phyloP scores from a whole-genome alignment of 1,140 invertebrate species.

The Macrotrachela quadricornifera region DNA sequence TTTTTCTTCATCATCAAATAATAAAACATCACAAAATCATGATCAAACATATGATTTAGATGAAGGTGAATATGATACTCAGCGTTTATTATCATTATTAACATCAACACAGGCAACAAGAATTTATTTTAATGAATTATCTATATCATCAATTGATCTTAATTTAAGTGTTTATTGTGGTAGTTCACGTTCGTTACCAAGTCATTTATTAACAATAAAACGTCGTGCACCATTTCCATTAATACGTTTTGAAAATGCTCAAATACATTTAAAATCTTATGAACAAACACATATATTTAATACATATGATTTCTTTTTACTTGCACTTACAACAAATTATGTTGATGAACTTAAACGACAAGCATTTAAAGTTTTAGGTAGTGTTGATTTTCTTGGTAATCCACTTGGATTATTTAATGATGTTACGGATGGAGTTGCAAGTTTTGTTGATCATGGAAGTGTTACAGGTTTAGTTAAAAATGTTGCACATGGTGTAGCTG shows the following conservation, averaged over 20 bases:
- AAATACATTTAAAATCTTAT: slow-evolving; percentile 69
- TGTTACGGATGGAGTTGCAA: slow-evolving; percentile 75
- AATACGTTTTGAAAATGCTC: slow-evolving; percentile 84
- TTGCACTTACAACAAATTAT: slow-evolving; percentile 55
- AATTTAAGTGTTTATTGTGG: slow-evolving; percentile 63
- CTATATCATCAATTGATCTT: slow-evolving; percentile 53
- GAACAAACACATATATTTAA: slow-evolving; percentile 64
- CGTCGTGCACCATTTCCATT: slow-evolving; percentile 60
- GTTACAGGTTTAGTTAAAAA: slow-evolving; percentile 74
- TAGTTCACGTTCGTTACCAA: slow-evolving; percentile 43
- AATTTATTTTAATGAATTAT: slow-evolving; percentile 71
- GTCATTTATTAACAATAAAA: slow-evolving; percentile 55
- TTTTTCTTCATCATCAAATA: neutral
- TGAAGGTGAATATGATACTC: slow-evolving; percentile 47
- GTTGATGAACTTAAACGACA: slow-evolving; percentile 70
- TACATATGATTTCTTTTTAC: slow-evolving; percentile 52
- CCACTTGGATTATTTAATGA: slow-evolving; percentile 83
- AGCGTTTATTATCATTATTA: slow-evolving; percentile 45
- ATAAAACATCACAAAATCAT: slow-evolving; percentile 7
- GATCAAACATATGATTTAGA: slow-evolving; percentile 36
- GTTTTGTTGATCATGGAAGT: slow-evolving; percentile 65
- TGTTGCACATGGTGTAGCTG: slow-evolving; percentile 83
- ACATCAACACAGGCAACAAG: slow-evolving; percentile 47
- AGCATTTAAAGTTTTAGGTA: slow-evolving; percentile 75
- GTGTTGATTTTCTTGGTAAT: slow-evolving; percentile 89